Conservation (phyloP, 2,797 vertebrate species). For the Falco cherrug region DNA sequence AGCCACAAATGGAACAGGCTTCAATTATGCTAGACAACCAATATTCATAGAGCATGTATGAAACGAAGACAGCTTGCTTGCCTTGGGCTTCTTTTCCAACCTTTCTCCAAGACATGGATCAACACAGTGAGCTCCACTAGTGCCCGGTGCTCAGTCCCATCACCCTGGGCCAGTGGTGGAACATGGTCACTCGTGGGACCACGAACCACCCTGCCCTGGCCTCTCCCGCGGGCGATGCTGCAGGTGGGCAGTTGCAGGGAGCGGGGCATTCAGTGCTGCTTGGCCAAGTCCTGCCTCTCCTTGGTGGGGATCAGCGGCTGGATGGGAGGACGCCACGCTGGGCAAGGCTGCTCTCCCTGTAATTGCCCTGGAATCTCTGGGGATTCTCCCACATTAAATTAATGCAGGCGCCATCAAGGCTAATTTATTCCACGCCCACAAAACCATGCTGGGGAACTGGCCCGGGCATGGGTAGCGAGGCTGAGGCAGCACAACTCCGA, state of each 20-base stretch:
- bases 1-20: constrained; percentile 22
- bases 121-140: rapidly evolving
- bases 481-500: rapidly evolving
- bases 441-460: background rate
- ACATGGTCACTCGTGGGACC: rapidly evolving
- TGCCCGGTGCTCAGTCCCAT: rapidly evolving
- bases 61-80: background rate
- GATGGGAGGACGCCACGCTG: background rate
- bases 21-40: background rate
- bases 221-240: rapidly evolving
- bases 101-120: background rate
- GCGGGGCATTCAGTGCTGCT: rapidly evolving
- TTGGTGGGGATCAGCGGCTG: rapidly evolving
- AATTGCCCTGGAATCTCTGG: constrained; percentile 33
- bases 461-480: background rate
- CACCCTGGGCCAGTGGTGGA: rapidly evolving
- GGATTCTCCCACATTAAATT: constrained; percentile 59
- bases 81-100: background rate
- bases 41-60: background rate
- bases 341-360: constrained; percentile 2
- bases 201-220: rapidly evolving
- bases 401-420: constrained; percentile 42
- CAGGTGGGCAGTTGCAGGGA: rapidly evolving
- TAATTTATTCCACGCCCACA: constrained; percentile 39
- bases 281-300: background rate